Evolutionary conservation across 2,113 vertebrate genomes (phyloP), one percentile per base, ranked within the genome.

Genomic region (Cinclus mexicanus): DNA sequence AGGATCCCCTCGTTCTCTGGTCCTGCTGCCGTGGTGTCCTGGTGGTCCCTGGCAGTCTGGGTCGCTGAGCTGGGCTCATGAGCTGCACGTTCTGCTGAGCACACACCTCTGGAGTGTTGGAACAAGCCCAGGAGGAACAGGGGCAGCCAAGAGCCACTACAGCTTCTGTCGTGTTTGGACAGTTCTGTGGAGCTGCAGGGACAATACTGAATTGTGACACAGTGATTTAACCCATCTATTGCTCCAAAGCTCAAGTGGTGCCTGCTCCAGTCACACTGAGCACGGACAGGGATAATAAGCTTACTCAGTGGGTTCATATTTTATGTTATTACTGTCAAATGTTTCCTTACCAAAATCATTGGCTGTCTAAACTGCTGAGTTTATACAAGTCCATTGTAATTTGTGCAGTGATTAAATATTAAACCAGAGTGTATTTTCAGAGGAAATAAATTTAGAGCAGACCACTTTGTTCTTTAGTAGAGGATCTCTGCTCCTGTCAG

Each of bases 361-460:
- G 60, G 53, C 88, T 89, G 81, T 83, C 87, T 96, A 75, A 97
- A 74, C 33, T 70, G 49, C 92, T 31, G 23, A 86, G 94, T 79
- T 81, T 31, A 35, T 72, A 82, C 90, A 78, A 90, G 76, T 94
- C 89, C 85, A 47, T 74, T 94, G 70, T 96, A 93, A 55, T 95
- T 96, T 74, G 74, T 96, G 37, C 50, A 47, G 55, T 55, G 80
- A 89, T 97, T 94, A 96, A 95, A 93, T 91, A 86, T 96, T 96
- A 97, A 95, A 87, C 26, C 44, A 50, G 89, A 94, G 65, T 76
- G 46, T 83, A 69, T 91, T 94, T 97, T 94, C 93, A 96, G 94
- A 95, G 90, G 74, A 93, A 96, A 94, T 92, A 96, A 92, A 96
- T 93, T 90, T 81, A 90, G 89, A 78, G 86, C 92, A 85, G 89